A percentile compares a stretch with the other conserved stretches of the same genome.
Evolutionary conservation across 2,888 invertebrate genomes (phyloP).

Genomic region (Ptychoptera albimana): DNA sequence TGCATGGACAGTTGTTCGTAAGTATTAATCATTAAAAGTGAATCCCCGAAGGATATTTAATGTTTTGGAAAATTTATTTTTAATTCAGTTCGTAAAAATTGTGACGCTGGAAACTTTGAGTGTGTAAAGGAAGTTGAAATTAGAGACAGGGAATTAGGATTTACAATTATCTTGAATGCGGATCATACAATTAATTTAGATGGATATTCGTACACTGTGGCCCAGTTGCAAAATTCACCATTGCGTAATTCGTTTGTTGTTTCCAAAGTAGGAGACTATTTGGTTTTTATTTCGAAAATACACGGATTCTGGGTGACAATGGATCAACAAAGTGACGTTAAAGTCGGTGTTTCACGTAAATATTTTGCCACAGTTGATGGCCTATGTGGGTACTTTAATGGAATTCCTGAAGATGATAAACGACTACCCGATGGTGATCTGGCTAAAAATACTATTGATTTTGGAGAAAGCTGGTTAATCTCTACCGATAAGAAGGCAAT

Average conservation of each 20-base stretch:
- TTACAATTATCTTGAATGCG: slow-evolving; percentile 30
- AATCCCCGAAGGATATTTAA: neutral
- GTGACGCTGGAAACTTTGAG: slow-evolving; percentile 32
- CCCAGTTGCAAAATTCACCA: slow-evolving; percentile 26
- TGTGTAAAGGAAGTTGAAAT: slow-evolving; percentile 51
- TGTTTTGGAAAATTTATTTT: slow-evolving; percentile 4
- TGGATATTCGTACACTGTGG: slow-evolving; percentile 36
- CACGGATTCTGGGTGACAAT: slow-evolving; percentile 62
- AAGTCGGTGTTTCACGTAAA: slow-evolving; percentile 51
- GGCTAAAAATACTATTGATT: slow-evolving; percentile 47
- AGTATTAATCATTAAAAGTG: slow-evolving; percentile 17
- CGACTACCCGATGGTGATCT: slow-evolving; percentile 48
- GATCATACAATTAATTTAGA: slow-evolving; percentile 51
- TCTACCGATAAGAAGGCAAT: slow-evolving; percentile 20
- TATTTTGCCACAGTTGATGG: slow-evolving; percentile 52
- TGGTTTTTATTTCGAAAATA: slow-evolving; percentile 49
- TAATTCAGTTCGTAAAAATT: slow-evolving; percentile 45
- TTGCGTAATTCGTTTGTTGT: slow-evolving; percentile 42
- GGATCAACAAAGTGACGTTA: slow-evolving; percentile 48
- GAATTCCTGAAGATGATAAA: slow-evolving; percentile 47
- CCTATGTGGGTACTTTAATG: slow-evolving; percentile 64
- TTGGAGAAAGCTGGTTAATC: slow-evolving; percentile 56
- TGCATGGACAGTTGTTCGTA: slow-evolving; percentile 55
- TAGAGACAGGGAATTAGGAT: slow-evolving; percentile 38
- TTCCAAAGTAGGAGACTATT: slow-evolving; percentile 48